These are phyloP conservation scores for Autographa gamma DNA, from an alignment of 2,888 invertebrate species.

Conservation along the genomic window DNA sequence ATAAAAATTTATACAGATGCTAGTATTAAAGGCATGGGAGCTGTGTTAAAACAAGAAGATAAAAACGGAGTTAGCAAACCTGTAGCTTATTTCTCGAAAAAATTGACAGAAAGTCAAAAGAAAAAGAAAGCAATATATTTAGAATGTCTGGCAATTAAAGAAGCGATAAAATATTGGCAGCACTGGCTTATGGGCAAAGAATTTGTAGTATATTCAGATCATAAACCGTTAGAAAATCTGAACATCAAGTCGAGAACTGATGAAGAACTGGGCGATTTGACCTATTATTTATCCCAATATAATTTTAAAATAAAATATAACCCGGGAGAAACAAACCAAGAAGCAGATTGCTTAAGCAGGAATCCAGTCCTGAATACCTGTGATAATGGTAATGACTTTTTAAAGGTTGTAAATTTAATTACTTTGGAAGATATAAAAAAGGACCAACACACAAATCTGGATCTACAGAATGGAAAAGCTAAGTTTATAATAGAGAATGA, in stretches of 20 bases:
- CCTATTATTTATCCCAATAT: constrained; percentile 27
- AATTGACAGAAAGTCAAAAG: constrained; percentile 29
- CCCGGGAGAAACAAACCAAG: not conserved
- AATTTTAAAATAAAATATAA: constrained; percentile 16
- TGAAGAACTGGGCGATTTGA: constrained; percentile 25
- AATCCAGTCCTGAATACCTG: not conserved
- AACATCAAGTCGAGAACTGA: constrained; percentile 24
- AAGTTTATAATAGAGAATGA: constrained; percentile 19
- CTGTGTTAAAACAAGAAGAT: constrained; percentile 15
- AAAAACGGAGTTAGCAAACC: constrained; percentile 18
- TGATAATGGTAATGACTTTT: not conserved
- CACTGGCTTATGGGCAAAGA: constrained; percentile 41
- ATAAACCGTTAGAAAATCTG: constrained; percentile 41
- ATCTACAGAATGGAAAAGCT: not conserved
- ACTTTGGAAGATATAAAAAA: not conserved
- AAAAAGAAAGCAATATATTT: constrained; percentile 30
- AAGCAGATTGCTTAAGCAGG: not conserved
- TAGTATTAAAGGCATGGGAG: constrained; percentile 16
- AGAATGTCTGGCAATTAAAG: constrained; percentile 42
- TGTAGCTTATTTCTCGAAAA: constrained; percentile 5
- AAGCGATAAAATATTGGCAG: constrained; percentile 53
- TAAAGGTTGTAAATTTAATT: not conserved
- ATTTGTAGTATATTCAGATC: constrained; percentile 29
- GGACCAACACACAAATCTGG: not conserved
- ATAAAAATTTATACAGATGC: constrained; percentile 19